Percentiles rank a stretch among this genome's conserved stretches.
phyloP scores from a whole-genome alignment of 2,888 invertebrate genomes.

The Linyphia triangularis region DNA sequence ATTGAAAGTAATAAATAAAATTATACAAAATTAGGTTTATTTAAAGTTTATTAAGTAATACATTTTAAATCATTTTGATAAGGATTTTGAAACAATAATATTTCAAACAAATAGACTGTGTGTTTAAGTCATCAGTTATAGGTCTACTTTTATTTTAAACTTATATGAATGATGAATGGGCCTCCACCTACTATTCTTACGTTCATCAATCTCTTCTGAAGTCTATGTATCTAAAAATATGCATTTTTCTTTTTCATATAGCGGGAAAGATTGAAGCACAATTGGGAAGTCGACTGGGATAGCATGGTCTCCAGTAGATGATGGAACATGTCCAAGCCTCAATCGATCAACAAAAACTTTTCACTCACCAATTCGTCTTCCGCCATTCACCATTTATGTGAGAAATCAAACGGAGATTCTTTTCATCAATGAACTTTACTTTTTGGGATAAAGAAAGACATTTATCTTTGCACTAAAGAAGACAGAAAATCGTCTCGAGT shows the following conservation, averaged over 20 bases:
- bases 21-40: neutral
- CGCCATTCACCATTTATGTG: conserved; percentile 3
- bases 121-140: neutral
- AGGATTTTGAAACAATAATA: too few relatives aligned
- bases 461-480: neutral
- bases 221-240: neutral
- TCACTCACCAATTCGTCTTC: conserved; percentile 8
- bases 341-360: neutral
- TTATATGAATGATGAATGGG: neutral
- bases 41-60: too few relatives aligned
- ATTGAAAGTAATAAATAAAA: too few relatives aligned
- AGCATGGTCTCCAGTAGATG: conserved; percentile 62
- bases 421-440: neutral
- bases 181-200: neutral
- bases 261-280: conserved; percentile 57
- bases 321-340: conserved; percentile 9
- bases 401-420: neutral
- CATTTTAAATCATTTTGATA: too few relatives aligned
- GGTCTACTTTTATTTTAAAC: neutral
- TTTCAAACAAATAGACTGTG: too few relatives aligned
- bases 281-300: conserved; percentile 72
- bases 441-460: neutral
- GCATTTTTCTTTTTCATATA: conserved; percentile 15
- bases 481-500: neutral
- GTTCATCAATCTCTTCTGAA: neutral